Evolutionary conservation across 2,797 vertebrate genomes (phyloP).

Genomic region (Salmo trutta): DNA sequence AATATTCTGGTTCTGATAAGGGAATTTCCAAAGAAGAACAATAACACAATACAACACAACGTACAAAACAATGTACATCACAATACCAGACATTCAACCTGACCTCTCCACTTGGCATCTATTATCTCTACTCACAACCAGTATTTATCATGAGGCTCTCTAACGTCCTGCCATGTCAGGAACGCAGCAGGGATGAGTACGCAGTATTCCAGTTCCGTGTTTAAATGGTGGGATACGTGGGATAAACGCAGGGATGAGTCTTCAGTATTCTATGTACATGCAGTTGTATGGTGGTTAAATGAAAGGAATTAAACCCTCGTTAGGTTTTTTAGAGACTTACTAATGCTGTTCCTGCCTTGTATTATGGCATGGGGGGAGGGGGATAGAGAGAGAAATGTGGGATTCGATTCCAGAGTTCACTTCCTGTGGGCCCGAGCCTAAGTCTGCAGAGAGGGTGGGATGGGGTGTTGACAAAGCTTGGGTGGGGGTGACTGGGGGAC

Average conservation of each 20-base stretch:
- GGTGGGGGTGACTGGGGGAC: slow-evolving; percentile 35
- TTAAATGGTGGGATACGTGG: background rate
- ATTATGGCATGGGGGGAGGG: background rate
- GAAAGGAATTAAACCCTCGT: slow-evolving; percentile 52
- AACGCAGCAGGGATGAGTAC: too few relatives aligned
- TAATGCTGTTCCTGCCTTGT: slow-evolving; percentile 35
- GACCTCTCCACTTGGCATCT: background rate
- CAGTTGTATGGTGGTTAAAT: slow-evolving; percentile 8
- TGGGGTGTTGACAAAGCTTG: background rate
- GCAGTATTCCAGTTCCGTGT: background rate
- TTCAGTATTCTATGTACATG: slow-evolving; percentile 3
- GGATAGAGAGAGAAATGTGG: background rate
- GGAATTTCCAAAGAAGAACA: too few relatives aligned
- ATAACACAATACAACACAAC: too few relatives aligned
- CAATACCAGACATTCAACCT: background rate
- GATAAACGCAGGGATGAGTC: background rate
- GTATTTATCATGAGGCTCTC: background rate
- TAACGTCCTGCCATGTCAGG: background rate
- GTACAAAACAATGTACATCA: too few relatives aligned
- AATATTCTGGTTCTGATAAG: too few relatives aligned
- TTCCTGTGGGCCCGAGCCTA: slow-evolving; percentile 24
- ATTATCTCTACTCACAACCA: background rate
- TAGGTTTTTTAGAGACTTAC: slow-evolving; percentile 42
- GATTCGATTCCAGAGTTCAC: slow-evolving; percentile 21
- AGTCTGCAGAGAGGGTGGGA: slow-evolving; percentile 25